Base-by-base conservation (phyloP, 1,140 invertebrate species). In the Zelostemma sp. region DNA sequence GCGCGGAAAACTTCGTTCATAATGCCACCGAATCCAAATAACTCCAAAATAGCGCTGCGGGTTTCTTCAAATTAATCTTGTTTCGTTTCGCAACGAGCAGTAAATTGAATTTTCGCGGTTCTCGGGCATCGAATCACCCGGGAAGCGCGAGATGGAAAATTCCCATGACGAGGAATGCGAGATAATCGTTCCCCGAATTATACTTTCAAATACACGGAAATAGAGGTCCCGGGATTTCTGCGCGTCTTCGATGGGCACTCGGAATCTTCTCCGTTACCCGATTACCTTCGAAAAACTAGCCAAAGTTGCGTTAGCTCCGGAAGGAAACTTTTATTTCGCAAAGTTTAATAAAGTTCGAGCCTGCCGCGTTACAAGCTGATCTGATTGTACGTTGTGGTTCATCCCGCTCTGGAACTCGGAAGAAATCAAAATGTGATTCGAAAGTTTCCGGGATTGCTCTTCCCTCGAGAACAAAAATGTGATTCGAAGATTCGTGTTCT, bases 121-220 rank as follows among this genome's bases (percentile, higher is more conserved):
- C 55, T 59, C 50, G 51, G 45, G 17, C 54, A 46, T 54, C 43
- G 53, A 46, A 58, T 65, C 58, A 61, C 62, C 54, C 46, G 35
- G 25, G 8, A 28, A 28, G 25, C 25, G 25, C 8, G 25, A 28
- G 25, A 8, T 8, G 25, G 25, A 28, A 28, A 28, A 28, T 28
- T 8, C 25, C 25, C 25, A 48, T 65, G 61, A 53, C 53, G 16
- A 40, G 31, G 54, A 63, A 73, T 59, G 57, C 58, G 62, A 73
- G 62, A 63, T 60, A 67, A 66, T 69, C 62, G 59, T 69, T 67
- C 41, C 8, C 45, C n/a, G 49, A 49, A 73, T 70, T 70, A 70
- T 70, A 73, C 63, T 73, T 73, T 73, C 63, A 70, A 69, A 73
- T 73, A 49, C 63, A 40, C 58, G 45, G 40, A 66, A 70, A 66